Base-by-base conservation (phyloP, 2,113 vertebrate genomes). In the Megaceryle maxima region DNA sequence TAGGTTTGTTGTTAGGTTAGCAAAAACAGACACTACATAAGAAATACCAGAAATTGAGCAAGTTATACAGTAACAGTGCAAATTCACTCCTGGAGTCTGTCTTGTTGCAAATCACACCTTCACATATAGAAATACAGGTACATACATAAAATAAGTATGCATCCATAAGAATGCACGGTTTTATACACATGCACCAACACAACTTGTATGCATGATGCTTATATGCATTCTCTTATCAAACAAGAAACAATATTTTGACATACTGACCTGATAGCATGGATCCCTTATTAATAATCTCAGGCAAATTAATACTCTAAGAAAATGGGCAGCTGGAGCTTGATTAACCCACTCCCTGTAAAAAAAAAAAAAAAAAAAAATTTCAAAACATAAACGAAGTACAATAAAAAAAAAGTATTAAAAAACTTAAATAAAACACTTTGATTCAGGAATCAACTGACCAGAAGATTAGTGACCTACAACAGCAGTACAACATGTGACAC, bases 281-380 rank as follows among this genome's bases (percentile, higher is more conserved):
- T 99, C 98, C 94, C 98, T 98, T 96, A 99, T 98, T 76, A 99
- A 90, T 64, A 99, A 96, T 74, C 98, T 98, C 37, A 99, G 91
- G 79, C 99, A 99, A 83, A 99, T 98, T 91, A 99, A 97, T 83
- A 99, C 98, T 96, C 98, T 97, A 43, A 99, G 97, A 92, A 98
- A 98, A 81, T 98, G 98, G 66, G 98, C 96, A 20, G 98, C 97
- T 1, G 92, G 89, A 37, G 98, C 98, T 66, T 96, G 96, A 48
- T 98, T 96, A 89, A 98, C 94, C 98, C 99, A 99, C 57, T 98
- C 98, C 64, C 99, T 99, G 77, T 51, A 96, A 97, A 60, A 94
- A 43, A 44, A 46, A 24, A 50, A 50, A 24, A 39, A 85, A 94
- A 95, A 16, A 77, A 85, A 94, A 95, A 16, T 75, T n/a, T 29